Evolutionary conservation across 2,888 invertebrate species (phyloP).

Genomic region (Clanis bilineata): DNA sequence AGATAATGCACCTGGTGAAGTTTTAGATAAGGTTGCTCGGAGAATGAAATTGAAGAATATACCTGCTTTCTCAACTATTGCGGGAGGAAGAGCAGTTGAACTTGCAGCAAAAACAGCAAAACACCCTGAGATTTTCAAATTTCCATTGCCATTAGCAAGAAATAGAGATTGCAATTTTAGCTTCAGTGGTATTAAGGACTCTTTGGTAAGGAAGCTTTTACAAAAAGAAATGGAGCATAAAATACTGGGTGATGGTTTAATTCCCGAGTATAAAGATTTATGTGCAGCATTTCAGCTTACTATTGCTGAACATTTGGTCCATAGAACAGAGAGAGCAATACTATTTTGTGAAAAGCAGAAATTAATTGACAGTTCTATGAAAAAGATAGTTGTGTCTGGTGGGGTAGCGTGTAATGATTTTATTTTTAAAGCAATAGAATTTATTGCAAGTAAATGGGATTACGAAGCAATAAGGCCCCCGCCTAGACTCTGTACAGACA

Average conservation of each 20-base stretch:
- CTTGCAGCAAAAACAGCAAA: slow-evolving; percentile 86
- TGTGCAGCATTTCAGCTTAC: slow-evolving; percentile 93
- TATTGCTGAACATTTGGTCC: slow-evolving; percentile 89
- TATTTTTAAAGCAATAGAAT: slow-evolving; percentile 86
- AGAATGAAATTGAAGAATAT: slow-evolving; percentile 91
- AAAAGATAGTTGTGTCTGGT: slow-evolving; percentile 92
- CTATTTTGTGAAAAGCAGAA: slow-evolving; percentile 84
- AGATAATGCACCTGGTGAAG: slow-evolving; percentile 96
- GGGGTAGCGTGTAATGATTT: slow-evolving; percentile 97
- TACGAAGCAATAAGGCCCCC: slow-evolving; percentile 90
- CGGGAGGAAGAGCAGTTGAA: slow-evolving; percentile 95
- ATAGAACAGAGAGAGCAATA: slow-evolving; percentile 92
- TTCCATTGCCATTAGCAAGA: slow-evolving; percentile 84
- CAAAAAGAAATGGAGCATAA: slow-evolving; percentile 82
- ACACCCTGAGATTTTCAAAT: slow-evolving; percentile 84
- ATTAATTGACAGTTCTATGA: slow-evolving; percentile 78
- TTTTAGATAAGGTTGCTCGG: slow-evolving; percentile 95
- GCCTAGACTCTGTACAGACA: slow-evolving; percentile 95
- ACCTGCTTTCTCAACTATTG: slow-evolving; percentile 86
- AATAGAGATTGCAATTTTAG: slow-evolving; percentile 94
- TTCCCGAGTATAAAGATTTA: slow-evolving; percentile 89
- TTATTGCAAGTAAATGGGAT: slow-evolving; percentile 84
- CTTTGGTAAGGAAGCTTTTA: slow-evolving; percentile 76
- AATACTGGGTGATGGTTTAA: slow-evolving; percentile 85
- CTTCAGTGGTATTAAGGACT: slow-evolving; percentile 91